phyloP scores from a whole-genome alignment of 2,888 invertebrate species.

The Latrodectus hesperus region DNA sequence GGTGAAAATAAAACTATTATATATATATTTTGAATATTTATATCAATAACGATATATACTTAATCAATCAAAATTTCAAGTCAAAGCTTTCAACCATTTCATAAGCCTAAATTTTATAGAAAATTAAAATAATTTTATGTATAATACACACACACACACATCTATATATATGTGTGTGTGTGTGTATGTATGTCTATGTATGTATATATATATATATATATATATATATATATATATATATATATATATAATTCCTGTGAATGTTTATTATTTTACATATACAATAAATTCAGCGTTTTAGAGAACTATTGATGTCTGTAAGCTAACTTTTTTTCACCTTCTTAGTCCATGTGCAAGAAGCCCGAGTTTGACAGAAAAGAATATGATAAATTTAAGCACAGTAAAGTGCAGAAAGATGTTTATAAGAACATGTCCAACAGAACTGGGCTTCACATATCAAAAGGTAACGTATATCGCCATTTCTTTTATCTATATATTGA shows the following conservation, averaged over 20 bases:
- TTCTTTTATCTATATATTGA: neutral
- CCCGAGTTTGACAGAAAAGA: conserved; percentile 67
- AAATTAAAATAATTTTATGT: too few relatives aligned
- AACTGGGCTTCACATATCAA: conserved; percentile 56
- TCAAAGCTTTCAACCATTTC: too few relatives aligned
- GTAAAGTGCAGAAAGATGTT: conserved; percentile 72
- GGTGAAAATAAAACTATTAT: too few relatives aligned
- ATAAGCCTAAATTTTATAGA: too few relatives aligned
- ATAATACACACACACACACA: too few relatives aligned
- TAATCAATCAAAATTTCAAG: too few relatives aligned
- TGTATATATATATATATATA: neutral
- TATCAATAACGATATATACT: too few relatives aligned
- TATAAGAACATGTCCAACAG: conserved; percentile 71
- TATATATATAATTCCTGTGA: too few relatives aligned
- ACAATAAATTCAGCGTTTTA: neutral
- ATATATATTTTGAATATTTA: too few relatives aligned
- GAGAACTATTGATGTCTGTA: neutral
- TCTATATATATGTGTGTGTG: too few relatives aligned
- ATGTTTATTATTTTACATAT: too few relatives aligned
- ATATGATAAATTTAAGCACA: conserved; percentile 72
- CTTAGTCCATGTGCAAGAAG: conserved; percentile 41
- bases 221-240: neutral
- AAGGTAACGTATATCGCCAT: conserved; percentile 4
- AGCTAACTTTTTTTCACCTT: neutral
- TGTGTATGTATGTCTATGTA: too few relatives aligned